A percentile compares a stretch with the other conserved stretches of the same genome.
Evolutionary conservation across 1,140 invertebrate species (phyloP).

Genomic region (Drosophila orena): DNA sequence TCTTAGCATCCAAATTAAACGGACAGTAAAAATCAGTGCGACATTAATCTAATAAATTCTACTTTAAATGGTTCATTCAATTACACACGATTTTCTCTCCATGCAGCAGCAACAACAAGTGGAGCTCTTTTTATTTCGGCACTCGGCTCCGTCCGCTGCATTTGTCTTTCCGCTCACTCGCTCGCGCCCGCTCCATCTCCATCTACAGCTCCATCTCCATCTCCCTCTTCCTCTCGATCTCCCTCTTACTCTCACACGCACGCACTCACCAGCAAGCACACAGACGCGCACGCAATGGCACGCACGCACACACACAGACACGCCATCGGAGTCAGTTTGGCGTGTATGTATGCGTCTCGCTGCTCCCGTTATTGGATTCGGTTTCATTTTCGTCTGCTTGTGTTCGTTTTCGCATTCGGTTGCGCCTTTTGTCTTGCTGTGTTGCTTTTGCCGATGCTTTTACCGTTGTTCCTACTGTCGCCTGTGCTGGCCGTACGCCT

Average conservation of each 20-base stretch:
- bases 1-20: too few species aligned
- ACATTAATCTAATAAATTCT: neutral
- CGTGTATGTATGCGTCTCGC: constrained; percentile 49
- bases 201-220: neutral
- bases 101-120: constrained; percentile 64
- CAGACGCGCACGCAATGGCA: constrained; percentile 4
- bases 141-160: constrained; percentile 52
- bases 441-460: constrained; percentile 14
- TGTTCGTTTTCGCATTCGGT: constrained; percentile 43
- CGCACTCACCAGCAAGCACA: constrained; percentile 9
- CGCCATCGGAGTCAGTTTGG: neutral
- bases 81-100: constrained; percentile 8
- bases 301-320: constrained; percentile 7
- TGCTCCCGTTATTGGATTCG: constrained; percentile 55
- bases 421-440: constrained; percentile 35
- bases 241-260: neutral
- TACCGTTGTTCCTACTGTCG: constrained; percentile 37
- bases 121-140: constrained; percentile 60
- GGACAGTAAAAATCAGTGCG: too few species aligned
- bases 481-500: constrained; percentile 5
- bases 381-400: constrained; percentile 39
- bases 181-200: constrained; percentile 17
- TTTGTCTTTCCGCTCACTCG: constrained; percentile 29
- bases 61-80: neutral
- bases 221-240: neutral